A percentile compares a stretch with the other conserved stretches of the same genome.
Evolutionary conservation across 2,113 vertebrate genomes (phyloP).

Genomic region (Balaenoptera acutorostrata): DNA sequence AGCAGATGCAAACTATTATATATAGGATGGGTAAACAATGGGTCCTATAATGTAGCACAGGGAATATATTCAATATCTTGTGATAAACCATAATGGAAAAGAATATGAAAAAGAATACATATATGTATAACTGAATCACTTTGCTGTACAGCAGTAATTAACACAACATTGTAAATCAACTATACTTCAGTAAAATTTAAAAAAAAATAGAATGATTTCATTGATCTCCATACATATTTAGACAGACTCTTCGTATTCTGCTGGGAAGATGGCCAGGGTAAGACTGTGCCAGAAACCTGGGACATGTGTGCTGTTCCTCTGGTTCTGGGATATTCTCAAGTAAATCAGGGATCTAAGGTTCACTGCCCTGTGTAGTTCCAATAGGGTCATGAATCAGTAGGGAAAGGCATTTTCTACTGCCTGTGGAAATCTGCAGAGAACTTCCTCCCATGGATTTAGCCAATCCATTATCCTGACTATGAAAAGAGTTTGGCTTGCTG

Average conservation of each 20-base stretch:
- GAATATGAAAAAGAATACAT: neutral
- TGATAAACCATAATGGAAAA: neutral
- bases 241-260: neutral
- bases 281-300: neutral
- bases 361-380: neutral
- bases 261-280: neutral
- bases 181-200: neutral
- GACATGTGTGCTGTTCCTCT: neutral
- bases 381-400: neutral
- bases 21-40: neutral
- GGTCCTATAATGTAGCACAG: neutral
- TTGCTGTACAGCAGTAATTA: neutral
- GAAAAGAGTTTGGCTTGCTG: neutral
- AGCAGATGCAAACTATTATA: neutral
- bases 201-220: neutral
- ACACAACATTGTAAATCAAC: neutral
- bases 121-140: neutral
- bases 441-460: neutral
- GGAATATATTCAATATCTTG: neutral
- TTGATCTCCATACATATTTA: neutral
- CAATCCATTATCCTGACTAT: neutral
- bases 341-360: neutral
- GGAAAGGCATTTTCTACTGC: neutral
- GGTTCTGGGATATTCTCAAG: neutral
- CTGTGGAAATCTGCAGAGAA: neutral